phyloP scores from a whole-genome alignment of 2,888 invertebrate genomes.

The Achlya flavicornis region DNA sequence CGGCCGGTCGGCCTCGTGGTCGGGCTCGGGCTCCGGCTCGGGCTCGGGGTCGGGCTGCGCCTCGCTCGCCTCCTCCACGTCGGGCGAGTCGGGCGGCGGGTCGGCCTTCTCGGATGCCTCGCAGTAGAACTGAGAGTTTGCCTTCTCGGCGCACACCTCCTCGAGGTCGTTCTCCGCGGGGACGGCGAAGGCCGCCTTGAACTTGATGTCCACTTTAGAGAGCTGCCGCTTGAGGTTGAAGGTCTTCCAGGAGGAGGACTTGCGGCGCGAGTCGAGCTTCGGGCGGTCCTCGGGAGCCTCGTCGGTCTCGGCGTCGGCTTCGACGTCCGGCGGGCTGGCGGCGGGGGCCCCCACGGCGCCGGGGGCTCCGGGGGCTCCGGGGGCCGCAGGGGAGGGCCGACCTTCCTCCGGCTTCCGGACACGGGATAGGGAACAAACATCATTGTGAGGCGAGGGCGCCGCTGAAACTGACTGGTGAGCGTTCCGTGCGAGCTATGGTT shows the following conservation, averaged over 20 bases:
- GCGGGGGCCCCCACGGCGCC: no score
- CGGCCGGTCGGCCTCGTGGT: conserved; percentile 25
- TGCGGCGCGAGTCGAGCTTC: conserved; percentile 82
- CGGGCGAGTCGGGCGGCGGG: conserved; percentile 45
- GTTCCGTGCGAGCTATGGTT: conserved; percentile 23
- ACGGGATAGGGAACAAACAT: conserved; percentile 64
- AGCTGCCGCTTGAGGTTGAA: conserved; percentile 92
- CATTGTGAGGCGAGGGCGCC: conserved; percentile 58
- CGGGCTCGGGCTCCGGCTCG: conserved; percentile 26
- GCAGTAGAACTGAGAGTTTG: conserved; percentile 72
- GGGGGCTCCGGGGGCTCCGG: no score
- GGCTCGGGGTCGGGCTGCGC: conserved; percentile 42
- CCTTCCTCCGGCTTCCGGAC: conserved; percentile 69
- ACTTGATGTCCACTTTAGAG: conserved; percentile 90
- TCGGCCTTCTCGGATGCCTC: conserved; percentile 52
- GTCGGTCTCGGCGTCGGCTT: conserved; percentile 30
- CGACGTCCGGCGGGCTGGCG: conserved; percentile 29
- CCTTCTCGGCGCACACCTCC: conserved; percentile 53
- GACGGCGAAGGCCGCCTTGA: conserved; percentile 86
- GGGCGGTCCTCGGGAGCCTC: conserved; percentile 51
- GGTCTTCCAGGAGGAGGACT: conserved; percentile 89
- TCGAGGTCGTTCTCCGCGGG: conserved; percentile 71
- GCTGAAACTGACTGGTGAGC: conserved; percentile 30
- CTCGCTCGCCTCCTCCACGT: no score
- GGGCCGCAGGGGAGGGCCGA: conserved; percentile 35